These are phyloP conservation scores for Nothobranchius furzeri DNA, from an alignment of 2,113 vertebrate genomes.

Conservation along the genomic window DNA sequence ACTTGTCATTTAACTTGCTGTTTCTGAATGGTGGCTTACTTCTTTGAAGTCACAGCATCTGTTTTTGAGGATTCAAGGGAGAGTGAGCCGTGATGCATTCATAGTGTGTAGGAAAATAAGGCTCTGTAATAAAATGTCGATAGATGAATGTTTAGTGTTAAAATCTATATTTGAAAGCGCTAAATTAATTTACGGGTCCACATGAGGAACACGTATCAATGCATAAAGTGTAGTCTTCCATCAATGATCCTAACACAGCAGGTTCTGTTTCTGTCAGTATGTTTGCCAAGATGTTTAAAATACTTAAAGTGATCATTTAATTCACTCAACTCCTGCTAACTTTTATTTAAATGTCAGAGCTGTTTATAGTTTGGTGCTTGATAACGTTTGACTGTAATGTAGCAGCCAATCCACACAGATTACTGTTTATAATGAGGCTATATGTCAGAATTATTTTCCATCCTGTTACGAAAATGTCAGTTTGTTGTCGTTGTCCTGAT, in stretches of 20 bases:
- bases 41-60: no score
- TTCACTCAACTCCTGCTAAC: not conserved
- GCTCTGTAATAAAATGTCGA: no score
- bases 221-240: no score
- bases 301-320: not conserved
- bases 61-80: no score
- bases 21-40: no score
- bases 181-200: no score
- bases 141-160: no score
- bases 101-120: no score
- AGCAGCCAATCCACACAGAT: not conserved
- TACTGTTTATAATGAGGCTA: not conserved
- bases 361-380: not conserved
- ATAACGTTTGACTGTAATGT: constrained; percentile 1
- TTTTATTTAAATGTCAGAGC: not conserved
- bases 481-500: not conserved
- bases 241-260: not conserved
- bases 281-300: not conserved
- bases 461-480: constrained; percentile 3
- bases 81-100: no score
- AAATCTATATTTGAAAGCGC: no score
- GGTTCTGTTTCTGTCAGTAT: not conserved
- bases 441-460: not conserved
- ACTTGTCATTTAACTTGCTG: no score
- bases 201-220: no score